Evolutionary conservation across 92 coral and sea anemone genomes (phyloP), one percentile per base, ranked within the genome.

Genomic region (Chrysogorgia sp.): DNA sequence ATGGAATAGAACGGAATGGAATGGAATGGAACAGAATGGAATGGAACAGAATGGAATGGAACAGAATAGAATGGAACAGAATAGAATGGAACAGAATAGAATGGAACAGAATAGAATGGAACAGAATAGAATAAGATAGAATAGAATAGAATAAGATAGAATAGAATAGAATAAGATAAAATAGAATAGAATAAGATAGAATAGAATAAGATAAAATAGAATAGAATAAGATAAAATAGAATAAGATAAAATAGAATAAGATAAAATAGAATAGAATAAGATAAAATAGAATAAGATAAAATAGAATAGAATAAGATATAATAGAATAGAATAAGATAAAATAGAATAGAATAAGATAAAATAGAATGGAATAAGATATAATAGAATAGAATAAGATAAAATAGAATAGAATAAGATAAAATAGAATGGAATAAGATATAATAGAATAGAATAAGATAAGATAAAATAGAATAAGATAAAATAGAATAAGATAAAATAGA

Each of bases 331-430:
- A 43, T 43, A 43, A 17, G 50, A 43, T 43, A 43, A 30, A 25
- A 22, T 22, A 30, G 67, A 60, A 0, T 22, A 30, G 67, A 60
- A 21, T 17, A 30, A 30, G 25, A 2, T 17, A 30, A 30, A 10
- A 2, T 17, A 30, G 29, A 60, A 2, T 17, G 24, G 67, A 60
- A 17, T 17, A 30, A 30, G 25, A 17, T 17, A 2, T n/a, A n/a
- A n/a, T n/a, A n/a, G n/a, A n/a, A n/a, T n/a, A n/a, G n/a, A n/a
- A n/a, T n/a, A n/a, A n/a, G 67, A 10, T 13, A 60, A 30, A 30
- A 60, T 60, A 60, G 29, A 30, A 60, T 31, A 60, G 67, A 30
- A 60, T 13, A 60, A 7, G 67, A 60, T 25, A 19, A 30, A 10
- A 60, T 60, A 60, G 31, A 30, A 25, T 60, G 7, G 67, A 31